Evolutionary conservation across 2,888 invertebrate species (phyloP), one percentile per base, ranked within the genome.

Genomic region (Galerucella nymphaeae): DNA sequence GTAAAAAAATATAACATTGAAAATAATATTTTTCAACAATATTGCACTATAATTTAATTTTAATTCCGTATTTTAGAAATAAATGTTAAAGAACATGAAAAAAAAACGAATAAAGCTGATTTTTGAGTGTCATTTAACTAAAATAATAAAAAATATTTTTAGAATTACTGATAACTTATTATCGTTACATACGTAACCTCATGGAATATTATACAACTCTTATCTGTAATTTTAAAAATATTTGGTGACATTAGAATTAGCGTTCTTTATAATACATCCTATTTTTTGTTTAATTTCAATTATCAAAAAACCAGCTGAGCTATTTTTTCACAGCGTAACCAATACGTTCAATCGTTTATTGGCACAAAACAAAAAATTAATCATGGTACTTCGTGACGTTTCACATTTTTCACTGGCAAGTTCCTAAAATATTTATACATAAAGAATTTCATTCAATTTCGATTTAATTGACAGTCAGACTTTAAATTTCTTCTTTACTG

Each of bases 321-420:
- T 66, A 71, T 13, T 63, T 50, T 59, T 72, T 63, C 58, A 72
- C 67, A 66, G 70, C 63, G 67, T 70, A 72, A 77, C 77, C 75
- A 76, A 77, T 74, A 69, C 76, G 76, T 71, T 72, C 59, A 70
- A 83, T 80, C 81, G 83, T 83, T 79, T 78, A 82, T 83, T 83
- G 84, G 83, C 84, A 83, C 83, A 74, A 67, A 72, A 65, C 68
- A 76, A 73, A 70, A 68, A 73, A 42, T 74, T 64, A 82, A 83
- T 83, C 80, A 80, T 81, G 83, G 80, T 83, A 80, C 74, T 61
- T 76, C 76, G 69, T 77, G 70, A 76, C 74, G 76, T 41, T 78
- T 78, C 75, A 74, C 68, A 61, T 65, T 65, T 66, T 57, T 42
- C 38, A 57, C 13, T 61, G 50, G 55, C 48, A 71, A 66, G 71